These are phyloP conservation scores for Netta rufina DNA, from an alignment of 2,797 vertebrate genomes.

Conservation along the genomic window DNA sequence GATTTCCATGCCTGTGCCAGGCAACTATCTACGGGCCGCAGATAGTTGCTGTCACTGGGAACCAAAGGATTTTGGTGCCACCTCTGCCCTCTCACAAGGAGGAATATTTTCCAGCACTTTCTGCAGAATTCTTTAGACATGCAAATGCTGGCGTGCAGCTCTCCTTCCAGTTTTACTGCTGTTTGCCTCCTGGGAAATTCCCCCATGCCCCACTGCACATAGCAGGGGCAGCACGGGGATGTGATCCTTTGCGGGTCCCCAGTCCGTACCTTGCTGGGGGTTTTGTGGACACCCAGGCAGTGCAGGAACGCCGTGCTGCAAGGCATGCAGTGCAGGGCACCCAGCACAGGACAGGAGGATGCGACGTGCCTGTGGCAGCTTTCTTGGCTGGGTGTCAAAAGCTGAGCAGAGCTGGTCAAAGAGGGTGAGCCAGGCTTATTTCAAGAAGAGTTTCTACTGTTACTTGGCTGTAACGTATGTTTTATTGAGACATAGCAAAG, in stretches of 20 bases:
- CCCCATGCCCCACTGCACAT: neutral
- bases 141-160: neutral
- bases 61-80: neutral
- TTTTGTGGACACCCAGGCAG: no score
- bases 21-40: neutral
- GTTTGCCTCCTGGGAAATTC: neutral
- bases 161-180: neutral
- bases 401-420: neutral
- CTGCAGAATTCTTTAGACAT: neutral
- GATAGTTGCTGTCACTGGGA: neutral
- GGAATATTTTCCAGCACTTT: neutral
- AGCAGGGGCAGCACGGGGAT: neutral
- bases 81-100: neutral
- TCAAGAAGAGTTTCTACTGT: neutral
- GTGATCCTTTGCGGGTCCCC: neutral
- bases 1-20: neutral
- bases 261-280: neutral
- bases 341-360: neutral
- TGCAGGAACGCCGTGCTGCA: accelerated
- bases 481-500: neutral
- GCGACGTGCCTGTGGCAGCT: neutral
- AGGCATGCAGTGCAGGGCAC: accelerated
- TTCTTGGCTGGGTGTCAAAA: neutral
- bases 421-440: neutral
- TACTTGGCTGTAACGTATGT: neutral